A percentile compares a stretch with the other conserved stretches of the same genome.
Conservation (phyloP, 2,888 invertebrate genomes). For the Myathropa florea region DNA sequence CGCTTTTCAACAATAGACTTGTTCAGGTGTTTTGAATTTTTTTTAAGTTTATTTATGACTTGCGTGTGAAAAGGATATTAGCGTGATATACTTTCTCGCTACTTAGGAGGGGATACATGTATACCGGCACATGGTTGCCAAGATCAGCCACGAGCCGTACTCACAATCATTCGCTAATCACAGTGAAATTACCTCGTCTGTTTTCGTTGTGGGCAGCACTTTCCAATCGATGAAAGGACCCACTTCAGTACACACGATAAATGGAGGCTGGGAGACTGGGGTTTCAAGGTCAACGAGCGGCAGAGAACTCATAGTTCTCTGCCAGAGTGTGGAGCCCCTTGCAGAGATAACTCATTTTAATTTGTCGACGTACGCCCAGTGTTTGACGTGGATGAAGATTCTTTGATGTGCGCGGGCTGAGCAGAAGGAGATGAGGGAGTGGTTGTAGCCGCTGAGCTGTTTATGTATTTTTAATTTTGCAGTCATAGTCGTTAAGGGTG, state of each 20-base stretch:
- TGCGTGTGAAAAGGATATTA: slow-evolving; percentile 64
- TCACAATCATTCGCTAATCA: slow-evolving; percentile 25
- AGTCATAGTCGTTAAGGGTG: not conserved
- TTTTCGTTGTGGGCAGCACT: slow-evolving; percentile 7
- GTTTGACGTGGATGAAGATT: slow-evolving; percentile 7
- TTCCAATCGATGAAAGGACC: slow-evolving; percentile 46
- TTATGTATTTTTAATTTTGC: slow-evolving; percentile 30
- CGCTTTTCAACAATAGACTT: slow-evolving; percentile 39
- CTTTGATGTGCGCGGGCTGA: slow-evolving; percentile 10
- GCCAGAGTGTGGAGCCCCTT: slow-evolving; percentile 1
- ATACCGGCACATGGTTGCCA: slow-evolving; percentile 9
- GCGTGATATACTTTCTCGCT: slow-evolving; percentile 47
- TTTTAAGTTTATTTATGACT: slow-evolving; percentile 51
- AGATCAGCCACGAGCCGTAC: slow-evolving; percentile 24
- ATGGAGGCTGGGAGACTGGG: not conserved
- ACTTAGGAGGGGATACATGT: slow-evolving; percentile 1
- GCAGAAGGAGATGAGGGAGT: not conserved
- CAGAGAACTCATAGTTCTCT: too few species aligned
- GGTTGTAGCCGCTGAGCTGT: not conserved
- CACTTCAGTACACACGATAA: not conserved
- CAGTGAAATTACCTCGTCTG: slow-evolving; percentile 23
- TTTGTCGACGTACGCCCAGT: not conserved
- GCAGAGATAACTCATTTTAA: slow-evolving; percentile 35
- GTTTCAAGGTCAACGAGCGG: not conserved
- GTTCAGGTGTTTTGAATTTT: slow-evolving; percentile 48